phyloP scores from a whole-genome alignment of 2,888 invertebrate genomes.

The Folsomia manolachei region DNA sequence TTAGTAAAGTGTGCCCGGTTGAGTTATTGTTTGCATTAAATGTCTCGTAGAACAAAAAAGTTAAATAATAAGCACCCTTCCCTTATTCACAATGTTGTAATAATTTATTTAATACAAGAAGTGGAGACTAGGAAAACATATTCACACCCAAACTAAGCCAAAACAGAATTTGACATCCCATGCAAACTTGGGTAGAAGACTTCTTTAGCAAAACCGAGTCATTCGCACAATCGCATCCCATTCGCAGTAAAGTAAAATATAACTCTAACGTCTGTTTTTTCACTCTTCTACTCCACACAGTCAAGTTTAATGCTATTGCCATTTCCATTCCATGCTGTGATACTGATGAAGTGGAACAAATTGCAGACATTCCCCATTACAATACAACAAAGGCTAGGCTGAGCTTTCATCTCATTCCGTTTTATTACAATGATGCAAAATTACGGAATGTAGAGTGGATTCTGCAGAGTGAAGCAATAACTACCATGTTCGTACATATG shows the following conservation, averaged over 20 bases:
- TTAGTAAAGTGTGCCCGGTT: too few relatives aligned
- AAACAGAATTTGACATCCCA: too few relatives aligned
- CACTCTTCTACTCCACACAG: background rate
- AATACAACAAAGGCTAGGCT: background rate
- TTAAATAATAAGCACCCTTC: background rate
- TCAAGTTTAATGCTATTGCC: background rate
- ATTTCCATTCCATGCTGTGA: background rate
- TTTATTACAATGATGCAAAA: background rate
- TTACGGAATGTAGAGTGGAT: background rate
- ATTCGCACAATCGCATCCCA: background rate
- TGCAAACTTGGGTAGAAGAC: too few relatives aligned
- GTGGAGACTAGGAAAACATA: too few relatives aligned
- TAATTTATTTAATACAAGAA: background rate
- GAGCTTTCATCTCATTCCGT: background rate
- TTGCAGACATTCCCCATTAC: background rate
- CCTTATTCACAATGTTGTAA: background rate
- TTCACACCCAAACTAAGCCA: too few relatives aligned
- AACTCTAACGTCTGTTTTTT: background rate
- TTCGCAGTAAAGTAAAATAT: background rate
- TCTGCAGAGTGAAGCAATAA: too few relatives aligned
- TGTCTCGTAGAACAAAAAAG: background rate
- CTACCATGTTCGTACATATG: background rate
- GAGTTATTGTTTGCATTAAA: background rate
- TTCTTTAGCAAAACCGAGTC: background rate
- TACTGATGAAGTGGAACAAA: slow-evolving; percentile 10